Base-by-base conservation (phyloP, 2,888 invertebrate species). In the Pristionchus mayeri region DNA sequence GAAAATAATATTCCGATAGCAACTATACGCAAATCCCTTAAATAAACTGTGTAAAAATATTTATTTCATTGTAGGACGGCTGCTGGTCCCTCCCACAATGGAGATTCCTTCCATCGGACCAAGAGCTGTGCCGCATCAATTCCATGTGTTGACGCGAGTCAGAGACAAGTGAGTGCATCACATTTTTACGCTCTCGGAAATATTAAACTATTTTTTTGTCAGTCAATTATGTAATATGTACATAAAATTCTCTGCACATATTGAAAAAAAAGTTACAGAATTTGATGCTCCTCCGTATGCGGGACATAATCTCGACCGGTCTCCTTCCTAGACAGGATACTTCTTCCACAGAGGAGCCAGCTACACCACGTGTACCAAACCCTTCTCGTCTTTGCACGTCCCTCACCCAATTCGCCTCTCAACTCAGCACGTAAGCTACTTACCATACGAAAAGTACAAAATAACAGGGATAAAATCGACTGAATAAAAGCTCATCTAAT, bases 351-450 rank as follows among this genome's bases (percentile, higher is more conserved):
- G 79, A 60, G 40, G 30, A 34, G n/a, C 71, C 67, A 18, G n/a
- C 37, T 18, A 52, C 85, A 37, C 79, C 67, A n/a, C 71, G 71
- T 71, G 37, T n/a, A 44, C 71, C 89, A 18, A 87, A 90, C 16
- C 91, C 92, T 4, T 87, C 89, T 9, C 79, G 86, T 11, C 93
- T 96, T 78, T 96, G 95, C 91, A 95, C 95, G 93, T 95, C 95
- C 87, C 94, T 96, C 80, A 94, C 96, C 82, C 95, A 96, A 93
- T 97, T 96, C 93, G 96, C 96, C 3, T 95, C 95, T 87, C 94
- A 95, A 89, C 95, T 97, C 2, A 88, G 88, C 84, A 86, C 84
- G 89, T 89, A 24, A 84, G 87, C 84, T n/a, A n/a, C n/a, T n/a
- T n/a, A n/a, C n/a, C n/a, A n/a, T n/a, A n/a, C n/a, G n/a, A n/a